Percentiles rank a stretch among this genome's conserved stretches.
Evolutionary conservation across 2,888 invertebrate genomes (phyloP).

Genomic region (Zeuzera pyrina): DNA sequence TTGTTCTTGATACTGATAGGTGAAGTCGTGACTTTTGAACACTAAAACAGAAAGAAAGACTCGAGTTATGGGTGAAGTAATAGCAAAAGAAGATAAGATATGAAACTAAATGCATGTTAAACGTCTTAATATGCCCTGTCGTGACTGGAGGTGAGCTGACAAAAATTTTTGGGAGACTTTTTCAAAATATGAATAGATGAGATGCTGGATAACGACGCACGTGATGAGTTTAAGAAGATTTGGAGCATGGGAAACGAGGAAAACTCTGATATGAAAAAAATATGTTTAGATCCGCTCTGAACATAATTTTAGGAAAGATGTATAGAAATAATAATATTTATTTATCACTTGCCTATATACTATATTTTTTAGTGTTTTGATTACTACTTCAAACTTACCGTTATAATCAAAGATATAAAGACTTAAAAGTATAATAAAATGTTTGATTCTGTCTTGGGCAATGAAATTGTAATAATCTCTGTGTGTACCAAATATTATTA

Average conservation of each 20-base stretch:
- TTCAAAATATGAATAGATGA: constrained; percentile 35
- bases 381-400: no score
- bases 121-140: constrained; percentile 68
- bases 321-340: no score
- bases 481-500: no score
- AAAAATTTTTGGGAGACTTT: constrained; percentile 62
- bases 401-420: no score
- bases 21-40: constrained; percentile 86
- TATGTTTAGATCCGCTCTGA: no score
- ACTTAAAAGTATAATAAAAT: no score
- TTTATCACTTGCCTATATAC: no score
- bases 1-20: constrained; percentile 77
- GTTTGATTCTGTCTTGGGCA: no score
- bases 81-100: constrained; percentile 66
- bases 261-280: not conserved
- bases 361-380: no score
- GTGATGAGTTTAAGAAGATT: constrained; percentile 57
- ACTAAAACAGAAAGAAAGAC: constrained; percentile 83
- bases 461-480: no score
- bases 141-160: constrained; percentile 66
- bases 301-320: no score
- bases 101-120: constrained; percentile 68
- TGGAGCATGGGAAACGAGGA: constrained; percentile 49
- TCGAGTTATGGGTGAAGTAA: constrained; percentile 65
- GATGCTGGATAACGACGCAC: constrained; percentile 53